Conservation (phyloP, 1,140 invertebrate genomes). For the Hypothenemus hampei region DNA sequence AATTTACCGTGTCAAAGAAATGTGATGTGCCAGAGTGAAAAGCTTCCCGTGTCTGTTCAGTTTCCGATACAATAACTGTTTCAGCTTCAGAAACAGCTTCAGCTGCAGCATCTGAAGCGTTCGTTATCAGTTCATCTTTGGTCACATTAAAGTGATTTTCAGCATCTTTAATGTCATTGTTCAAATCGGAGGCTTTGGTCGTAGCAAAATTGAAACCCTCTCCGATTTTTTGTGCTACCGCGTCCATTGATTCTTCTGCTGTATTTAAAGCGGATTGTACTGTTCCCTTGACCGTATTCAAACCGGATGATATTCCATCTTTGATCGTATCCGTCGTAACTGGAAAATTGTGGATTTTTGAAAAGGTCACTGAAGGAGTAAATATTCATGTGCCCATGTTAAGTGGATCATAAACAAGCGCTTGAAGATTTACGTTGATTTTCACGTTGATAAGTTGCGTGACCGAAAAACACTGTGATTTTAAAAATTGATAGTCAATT, state of each 20-base stretch:
- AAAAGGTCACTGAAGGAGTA: neutral
- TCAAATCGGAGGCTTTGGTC: neutral
- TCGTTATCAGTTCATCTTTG: slow-evolving; percentile 27
- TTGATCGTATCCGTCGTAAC: slow-evolving; percentile 39
- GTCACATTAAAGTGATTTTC: slow-evolving; percentile 2
- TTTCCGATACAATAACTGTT: slow-evolving; percentile 41
- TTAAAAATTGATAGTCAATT: too few relatives aligned
- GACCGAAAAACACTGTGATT: too few relatives aligned
- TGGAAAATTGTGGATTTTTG: slow-evolving; percentile 12
- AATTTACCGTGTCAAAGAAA: slow-evolving; percentile 30
- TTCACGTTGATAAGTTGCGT: too few relatives aligned
- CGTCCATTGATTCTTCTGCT: slow-evolving; percentile 37
- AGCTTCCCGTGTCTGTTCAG: slow-evolving; percentile 36
- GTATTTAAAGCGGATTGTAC: slow-evolving; percentile 37
- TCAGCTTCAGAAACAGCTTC: slow-evolving; percentile 43
- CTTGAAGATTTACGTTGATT: too few relatives aligned
- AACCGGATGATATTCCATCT: slow-evolving; percentile 35
- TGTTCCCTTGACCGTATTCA: slow-evolving; percentile 38
- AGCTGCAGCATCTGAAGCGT: slow-evolving; percentile 30
- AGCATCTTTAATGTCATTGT: neutral
- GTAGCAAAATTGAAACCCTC: slow-evolving; percentile 27
- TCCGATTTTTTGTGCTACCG: slow-evolving; percentile 34
- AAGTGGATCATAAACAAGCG: too few relatives aligned
- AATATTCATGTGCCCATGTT: too few relatives aligned
- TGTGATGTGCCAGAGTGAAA: slow-evolving; percentile 23